Evolutionary conservation across 2,113 vertebrate genomes (phyloP), one percentile per base, ranked within the genome.

Genomic region (Semicossyphus pulcher): DNA sequence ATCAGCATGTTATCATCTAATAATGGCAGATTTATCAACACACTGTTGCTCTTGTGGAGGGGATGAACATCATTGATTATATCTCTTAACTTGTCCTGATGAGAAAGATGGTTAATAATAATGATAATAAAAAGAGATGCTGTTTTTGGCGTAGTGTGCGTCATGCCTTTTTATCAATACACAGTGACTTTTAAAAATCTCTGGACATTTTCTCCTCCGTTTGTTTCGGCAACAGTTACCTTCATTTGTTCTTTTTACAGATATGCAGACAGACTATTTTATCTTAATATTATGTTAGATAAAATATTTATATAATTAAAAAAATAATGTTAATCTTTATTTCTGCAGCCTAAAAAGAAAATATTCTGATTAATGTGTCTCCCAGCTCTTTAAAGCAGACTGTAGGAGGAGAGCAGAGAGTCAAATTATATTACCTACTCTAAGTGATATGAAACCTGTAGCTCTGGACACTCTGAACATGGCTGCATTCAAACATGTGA

Each of bases 401-500:
- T 16, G 28, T 1, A 34, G 20, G n/a, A n/a, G n/a, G n/a, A n/a
- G n/a, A n/a, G n/a, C n/a, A n/a, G n/a, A n/a, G n/a, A n/a, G 32
- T 25, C 21, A 67, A 48, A 52, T 10, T 58, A 28, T 25, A 29
- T 23, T 12, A 21, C 44, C 23, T 39, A n/a, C 34, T 21, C 21
- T 15, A 31, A 11, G 21, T 49, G 9, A 44, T 11, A 10, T 42
- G 28, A 68, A 51, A 32, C 32, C n/a, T 9, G 5, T 56, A 28
- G 8, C 25, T 56, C 26, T 7, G 21, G 36, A 74, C 59, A 47
- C 39, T 29, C 56, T 67, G n/a, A 70, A 28, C 10, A 20, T 32
- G 28, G 23, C n/a, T 49, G 12, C 8, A 58, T 18, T 51, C 34
- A 29, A 61, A 45, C 9, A 48, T 45, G 72, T 72, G 53, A 79